A percentile compares a stretch with the other conserved stretches of the same genome.
phyloP scores from a whole-genome alignment of 2,888 invertebrate species.

The Epinotia nisella region DNA sequence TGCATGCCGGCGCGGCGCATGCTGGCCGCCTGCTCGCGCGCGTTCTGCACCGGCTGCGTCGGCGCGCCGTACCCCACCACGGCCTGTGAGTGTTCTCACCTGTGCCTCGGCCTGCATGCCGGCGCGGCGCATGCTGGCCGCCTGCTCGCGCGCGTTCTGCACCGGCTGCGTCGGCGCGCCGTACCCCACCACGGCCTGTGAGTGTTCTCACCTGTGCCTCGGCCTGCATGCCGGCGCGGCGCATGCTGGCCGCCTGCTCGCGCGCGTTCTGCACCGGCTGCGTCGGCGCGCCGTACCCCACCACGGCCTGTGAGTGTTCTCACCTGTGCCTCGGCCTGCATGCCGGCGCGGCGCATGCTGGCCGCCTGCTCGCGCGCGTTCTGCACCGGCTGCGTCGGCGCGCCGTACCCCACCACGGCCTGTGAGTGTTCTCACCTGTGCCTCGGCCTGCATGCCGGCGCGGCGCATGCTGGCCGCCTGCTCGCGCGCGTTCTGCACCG shows the following conservation, averaged over 20 bases:
- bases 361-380: constrained; percentile 92
- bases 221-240: constrained; percentile 85
- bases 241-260: constrained; percentile 90
- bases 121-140: constrained; percentile 87
- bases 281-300: constrained; percentile 70
- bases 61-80: constrained; percentile 75
- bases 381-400: constrained; percentile 76
- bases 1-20: constrained; percentile 87
- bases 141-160: constrained; percentile 90
- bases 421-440: constrained; percentile 56
- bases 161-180: constrained; percentile 77
- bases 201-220: constrained; percentile 60
- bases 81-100: constrained; percentile 52
- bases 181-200: constrained; percentile 69
- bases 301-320: constrained; percentile 55
- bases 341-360: constrained; percentile 87
- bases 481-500: constrained; percentile 88
- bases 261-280: constrained; percentile 88
- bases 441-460: constrained; percentile 83
- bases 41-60: constrained; percentile 86
- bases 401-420: constrained; percentile 75
- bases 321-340: constrained; percentile 76
- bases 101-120: constrained; percentile 81
- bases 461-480: constrained; percentile 90
- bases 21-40: constrained; percentile 90